Base-by-base conservation (phyloP, 1,140 invertebrate species). In the Drosophila littoralis region DNA sequence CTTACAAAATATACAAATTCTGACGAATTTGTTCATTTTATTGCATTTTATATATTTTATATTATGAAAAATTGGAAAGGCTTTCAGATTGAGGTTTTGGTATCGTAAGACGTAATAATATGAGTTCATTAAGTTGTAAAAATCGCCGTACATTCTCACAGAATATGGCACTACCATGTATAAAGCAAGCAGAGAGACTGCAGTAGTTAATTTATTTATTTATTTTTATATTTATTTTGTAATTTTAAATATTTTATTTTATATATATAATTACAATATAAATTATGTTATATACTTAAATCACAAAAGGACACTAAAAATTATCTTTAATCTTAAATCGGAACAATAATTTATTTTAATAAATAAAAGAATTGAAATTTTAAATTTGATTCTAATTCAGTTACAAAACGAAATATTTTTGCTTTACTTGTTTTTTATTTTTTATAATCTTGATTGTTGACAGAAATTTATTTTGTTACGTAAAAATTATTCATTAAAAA, bases 21-120 rank as follows among this genome's bases (percentile, higher is more conserved):
- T 67, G 72, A 66, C 69, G 68, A 84, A 83, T 84, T 55, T 65
- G 57, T 7, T 51, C 45, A 59, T 43, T 68, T 51, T 59, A 57
- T 54, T 64, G 59, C 70, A 71, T 35, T 3, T 45, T 32, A 36
- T 55, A 58, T 51, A 71, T 38, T 3, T 45, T 38, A 36, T 55
- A 58, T 51, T 28, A 58, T 9, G 46, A 28, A 57, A 17, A 38
- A 45, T 13, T 10, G 22, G 51, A 43, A 58, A 45, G 58, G 33
- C 28, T 17, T 35, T 45, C 65, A 48, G 60, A 71, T 66, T 52
- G 69, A 79, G 48, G 61, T 63, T 40, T 70, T 66, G 74, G 46
- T 8, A 55, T 15, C 52, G n/a, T 6, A 42, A 42, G 5, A n/a
- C 51, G 12, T 6, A 13, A 32, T 32, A 50, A 48, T 33, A 42